Evolutionary conservation across 2,888 invertebrate genomes (phyloP).

Genomic region (Orthosia gothica): DNA sequence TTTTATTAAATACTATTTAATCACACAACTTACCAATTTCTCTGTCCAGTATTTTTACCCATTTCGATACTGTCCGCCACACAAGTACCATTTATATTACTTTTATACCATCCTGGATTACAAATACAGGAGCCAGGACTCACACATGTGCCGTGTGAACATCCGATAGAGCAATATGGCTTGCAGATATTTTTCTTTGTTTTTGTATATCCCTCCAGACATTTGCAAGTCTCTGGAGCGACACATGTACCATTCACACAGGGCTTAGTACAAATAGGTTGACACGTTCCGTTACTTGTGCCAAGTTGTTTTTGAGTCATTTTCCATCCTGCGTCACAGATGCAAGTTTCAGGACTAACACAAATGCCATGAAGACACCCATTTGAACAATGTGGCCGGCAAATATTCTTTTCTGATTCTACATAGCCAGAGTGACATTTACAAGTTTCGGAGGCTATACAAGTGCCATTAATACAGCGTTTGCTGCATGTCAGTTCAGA

Average conservation of each 20-base stretch:
- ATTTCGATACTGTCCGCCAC: not conserved
- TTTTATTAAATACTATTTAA: not conserved
- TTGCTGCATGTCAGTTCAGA: conserved; percentile 29
- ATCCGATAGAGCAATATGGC: conserved; percentile 28
- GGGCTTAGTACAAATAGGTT: conserved; percentile 28
- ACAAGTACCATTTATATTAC: conserved; percentile 11
- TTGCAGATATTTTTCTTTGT: conserved; percentile 5
- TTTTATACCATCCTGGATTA: conserved; percentile 42
- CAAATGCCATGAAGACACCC: conserved; percentile 36
- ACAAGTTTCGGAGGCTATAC: conserved; percentile 50
- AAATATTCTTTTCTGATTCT: conserved; percentile 14
- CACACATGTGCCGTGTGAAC: conserved; percentile 32
- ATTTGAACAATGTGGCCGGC: conserved; percentile 35
- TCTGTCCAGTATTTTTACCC: not conserved
- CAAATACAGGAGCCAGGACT: conserved; percentile 40
- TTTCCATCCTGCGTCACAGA: conserved; percentile 35
- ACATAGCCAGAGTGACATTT: conserved; percentile 30
- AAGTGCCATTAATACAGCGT: conserved; percentile 32
- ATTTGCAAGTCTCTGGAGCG: conserved; percentile 50
- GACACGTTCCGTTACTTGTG: conserved; percentile 1
- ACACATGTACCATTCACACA: conserved; percentile 35
- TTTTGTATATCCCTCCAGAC: conserved; percentile 25
- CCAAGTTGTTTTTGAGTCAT: not conserved
- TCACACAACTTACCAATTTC: conserved; percentile 16
- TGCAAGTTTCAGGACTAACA: conserved; percentile 29